phyloP scores from a whole-genome alignment of 2,797 vertebrate species.

The Mormyrus proboscirostris region DNA sequence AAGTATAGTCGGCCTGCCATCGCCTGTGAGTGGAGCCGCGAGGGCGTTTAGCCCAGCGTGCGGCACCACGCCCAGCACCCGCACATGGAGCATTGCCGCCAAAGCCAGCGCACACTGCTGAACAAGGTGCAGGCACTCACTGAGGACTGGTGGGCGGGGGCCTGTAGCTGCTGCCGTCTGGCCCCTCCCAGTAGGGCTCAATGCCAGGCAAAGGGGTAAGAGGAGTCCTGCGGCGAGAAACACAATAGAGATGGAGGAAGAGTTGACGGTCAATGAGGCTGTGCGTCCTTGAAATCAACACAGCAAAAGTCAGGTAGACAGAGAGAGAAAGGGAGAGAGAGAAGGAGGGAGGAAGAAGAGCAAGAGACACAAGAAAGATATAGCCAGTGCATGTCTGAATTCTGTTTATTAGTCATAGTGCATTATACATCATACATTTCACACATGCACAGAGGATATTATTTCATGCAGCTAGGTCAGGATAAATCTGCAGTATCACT shows the following conservation, averaged over 20 bases:
- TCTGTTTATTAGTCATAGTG: constrained; percentile 26
- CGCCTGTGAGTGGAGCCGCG: constrained; percentile 22
- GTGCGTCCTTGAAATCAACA: constrained; percentile 22
- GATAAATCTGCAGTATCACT: constrained; percentile 7
- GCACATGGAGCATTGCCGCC: constrained; percentile 38
- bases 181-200: constrained; percentile 79
- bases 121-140: constrained; percentile 60
- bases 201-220: constrained; percentile 79
- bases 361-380: constrained; percentile 28
- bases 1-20: not conserved
- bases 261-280: constrained; percentile 59
- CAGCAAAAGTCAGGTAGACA: constrained; percentile 7
- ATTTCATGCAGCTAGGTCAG: constrained; percentile 23
- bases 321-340: constrained; percentile 18
- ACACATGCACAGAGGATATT: constrained; percentile 22
- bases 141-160: constrained; percentile 75
- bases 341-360: constrained; percentile 16
- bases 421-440: constrained; percentile 25
- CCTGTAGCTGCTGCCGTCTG: constrained; percentile 78
- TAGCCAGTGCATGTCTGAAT: constrained; percentile 21
- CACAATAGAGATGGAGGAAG: constrained; percentile 68
- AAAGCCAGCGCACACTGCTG: constrained; percentile 40
- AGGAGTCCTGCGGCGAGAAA: constrained; percentile 77
- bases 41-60: constrained; percentile 23
- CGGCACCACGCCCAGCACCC: constrained; percentile 30